Evolutionary conservation across 2,888 invertebrate species (phyloP).

Genomic region (Troides oblongomaculatus): DNA sequence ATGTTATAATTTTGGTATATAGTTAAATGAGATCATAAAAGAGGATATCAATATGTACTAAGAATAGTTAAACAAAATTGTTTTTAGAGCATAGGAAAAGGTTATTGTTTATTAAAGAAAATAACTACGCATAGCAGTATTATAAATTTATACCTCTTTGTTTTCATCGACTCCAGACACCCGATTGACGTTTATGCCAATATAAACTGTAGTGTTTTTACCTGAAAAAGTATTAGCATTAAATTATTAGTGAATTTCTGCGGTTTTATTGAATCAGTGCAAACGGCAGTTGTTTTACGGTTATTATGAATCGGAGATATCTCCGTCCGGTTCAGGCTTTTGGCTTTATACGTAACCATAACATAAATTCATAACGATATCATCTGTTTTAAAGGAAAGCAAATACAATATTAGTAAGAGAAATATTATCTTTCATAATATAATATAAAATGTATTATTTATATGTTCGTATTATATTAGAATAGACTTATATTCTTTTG

Average conservation of each 20-base stretch:
- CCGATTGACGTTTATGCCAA: slow-evolving; percentile 81
- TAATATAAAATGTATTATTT: too few relatives aligned
- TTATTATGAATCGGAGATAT: slow-evolving; percentile 37
- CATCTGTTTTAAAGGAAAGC: slow-evolving; percentile 16
- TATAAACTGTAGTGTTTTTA: slow-evolving; percentile 80
- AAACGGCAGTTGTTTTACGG: slow-evolving; percentile 36
- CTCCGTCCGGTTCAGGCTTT: slow-evolving; percentile 36
- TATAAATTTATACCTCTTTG: slow-evolving; percentile 74
- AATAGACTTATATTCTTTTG: too few relatives aligned
- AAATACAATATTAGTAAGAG: background rate
- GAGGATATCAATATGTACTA: too few relatives aligned
- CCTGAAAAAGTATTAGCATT: slow-evolving; percentile 57
- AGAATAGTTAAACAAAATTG: too few relatives aligned
- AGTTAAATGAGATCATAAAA: too few relatives aligned
- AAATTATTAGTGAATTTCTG: slow-evolving; percentile 21
- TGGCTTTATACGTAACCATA: slow-evolving; percentile 21
- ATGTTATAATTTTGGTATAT: too few relatives aligned
- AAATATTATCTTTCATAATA: too few relatives aligned
- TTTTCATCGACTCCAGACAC: slow-evolving; percentile 83
- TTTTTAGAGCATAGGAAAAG: background rate
- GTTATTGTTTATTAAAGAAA: background rate
- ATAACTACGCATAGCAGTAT: background rate
- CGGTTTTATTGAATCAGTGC: slow-evolving; percentile 37
- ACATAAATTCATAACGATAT: slow-evolving; percentile 17
- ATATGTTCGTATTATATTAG: too few relatives aligned